Evolutionary conservation across 2,888 invertebrate genomes (phyloP), one percentile per base, ranked within the genome.

Genomic region (Temnothorax unifasciatus): DNA sequence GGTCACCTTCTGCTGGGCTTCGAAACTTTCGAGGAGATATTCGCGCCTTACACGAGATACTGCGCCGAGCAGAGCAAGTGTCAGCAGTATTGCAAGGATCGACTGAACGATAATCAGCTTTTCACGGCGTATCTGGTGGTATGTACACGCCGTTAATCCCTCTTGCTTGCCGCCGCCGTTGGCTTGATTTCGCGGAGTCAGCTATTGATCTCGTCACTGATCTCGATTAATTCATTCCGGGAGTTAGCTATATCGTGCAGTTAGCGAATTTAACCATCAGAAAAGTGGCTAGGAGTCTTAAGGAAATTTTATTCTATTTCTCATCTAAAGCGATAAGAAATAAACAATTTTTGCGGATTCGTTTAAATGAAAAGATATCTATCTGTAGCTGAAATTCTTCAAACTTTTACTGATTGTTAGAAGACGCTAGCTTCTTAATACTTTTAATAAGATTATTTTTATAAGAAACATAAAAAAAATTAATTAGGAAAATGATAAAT

Each of bases 41-140:
- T 99, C 93, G 96, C 96, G 59, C 98, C 99, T 0, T 99, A 99
- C 94, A 97, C 97, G 92, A 97, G 97, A 90, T 99, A 98, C 94
- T 98, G 99, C 92, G 96, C 97, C 34, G 98, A 98, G 84, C 99
- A 99, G 94, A 96, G 97, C 77, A 96, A 97, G 83, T 98, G 98
- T 90, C 97, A 98, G 92, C 97, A 98, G 90, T 99, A 99, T 94
- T 97, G 99, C 92, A 97, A 98, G 88, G 97, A 97, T 89, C 96
- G 97, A 90, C 97, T 97, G 93, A 96, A 97, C 79, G 96, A 96
- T 92, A 98, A 98, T 94, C 96, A 98, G 81, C 96, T 99, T 52
- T 99, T 99, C 95, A 97, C 97, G 89, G 97, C 97, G 9, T 99
- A 99, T 95, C 96, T 99, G 86, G 97, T 97, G 93, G 97, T 97